phyloP scores from a whole-genome alignment of 2,797 vertebrate genomes.

The Synaphobranchus kaupii region DNA sequence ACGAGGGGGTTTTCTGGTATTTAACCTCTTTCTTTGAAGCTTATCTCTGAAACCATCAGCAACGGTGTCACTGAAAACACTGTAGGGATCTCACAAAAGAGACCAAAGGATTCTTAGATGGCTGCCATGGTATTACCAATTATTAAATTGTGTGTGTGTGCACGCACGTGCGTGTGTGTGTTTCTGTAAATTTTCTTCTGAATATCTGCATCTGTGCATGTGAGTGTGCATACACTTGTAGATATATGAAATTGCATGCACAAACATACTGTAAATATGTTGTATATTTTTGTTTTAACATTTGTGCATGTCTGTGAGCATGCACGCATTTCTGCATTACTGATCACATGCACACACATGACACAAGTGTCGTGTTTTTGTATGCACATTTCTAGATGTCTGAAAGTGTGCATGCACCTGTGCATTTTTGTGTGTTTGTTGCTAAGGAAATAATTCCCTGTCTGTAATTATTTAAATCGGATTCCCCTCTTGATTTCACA shows the following conservation, averaged over 20 bases:
- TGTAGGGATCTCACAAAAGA: conserved; percentile 22
- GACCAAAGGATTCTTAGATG: background rate
- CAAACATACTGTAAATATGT: no score
- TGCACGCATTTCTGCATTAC: background rate
- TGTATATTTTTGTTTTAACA: no score
- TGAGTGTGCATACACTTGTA: background rate
- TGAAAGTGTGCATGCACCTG: background rate
- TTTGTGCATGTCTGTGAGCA: conserved; percentile 28
- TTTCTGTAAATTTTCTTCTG: background rate
- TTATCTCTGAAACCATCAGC: conserved; percentile 46
- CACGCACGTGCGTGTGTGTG: background rate
- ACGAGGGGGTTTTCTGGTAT: conserved; percentile 49
- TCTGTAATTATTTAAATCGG: conserved; percentile 72
- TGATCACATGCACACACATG: background rate
- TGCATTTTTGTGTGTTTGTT: background rate
- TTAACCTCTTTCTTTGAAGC: conserved; percentile 15
- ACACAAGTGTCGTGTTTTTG: background rate
- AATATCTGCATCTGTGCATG: background rate
- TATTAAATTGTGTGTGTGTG: background rate
- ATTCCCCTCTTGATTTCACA: conserved; percentile 59
- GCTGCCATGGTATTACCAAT: background rate
- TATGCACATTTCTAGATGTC: background rate
- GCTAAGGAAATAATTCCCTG: conserved; percentile 59
- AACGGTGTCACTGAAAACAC: conserved; percentile 30
- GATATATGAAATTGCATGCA: background rate